Percentiles rank a stretch among this genome's conserved stretches.
Conservation (phyloP, 1,140 invertebrate species). For the Notospermus geniculatus region DNA sequence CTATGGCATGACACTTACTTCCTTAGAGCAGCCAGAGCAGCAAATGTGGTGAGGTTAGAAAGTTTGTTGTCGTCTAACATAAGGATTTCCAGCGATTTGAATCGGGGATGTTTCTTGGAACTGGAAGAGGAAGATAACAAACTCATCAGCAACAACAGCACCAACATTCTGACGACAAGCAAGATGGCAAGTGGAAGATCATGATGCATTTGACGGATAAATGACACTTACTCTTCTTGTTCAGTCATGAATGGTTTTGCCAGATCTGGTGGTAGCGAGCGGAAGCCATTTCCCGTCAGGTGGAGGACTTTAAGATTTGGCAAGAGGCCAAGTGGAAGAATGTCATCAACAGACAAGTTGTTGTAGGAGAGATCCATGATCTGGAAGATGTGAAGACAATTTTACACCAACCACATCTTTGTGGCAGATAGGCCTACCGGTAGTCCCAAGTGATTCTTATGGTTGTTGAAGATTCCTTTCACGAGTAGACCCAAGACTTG, state of each 20-base stretch:
- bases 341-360: conserved; percentile 49
- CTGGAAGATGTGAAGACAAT: no score
- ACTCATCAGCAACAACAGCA: no score
- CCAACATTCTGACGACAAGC: no score
- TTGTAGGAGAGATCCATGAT: conserved; percentile 55
- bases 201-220: no score
- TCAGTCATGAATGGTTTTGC: conserved; percentile 34
- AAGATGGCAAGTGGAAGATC: no score
- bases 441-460: no score
- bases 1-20: conserved; percentile 26
- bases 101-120: conserved; percentile 32
- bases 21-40: conserved; percentile 44
- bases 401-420: no score
- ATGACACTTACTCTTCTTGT: no score
- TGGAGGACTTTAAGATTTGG: conserved; percentile 46
- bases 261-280: conserved; percentile 40
- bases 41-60: conserved; percentile 41
- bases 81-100: conserved; percentile 45
- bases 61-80: conserved; percentile 51
- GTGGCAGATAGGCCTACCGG: no score
- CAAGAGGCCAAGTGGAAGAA: conserved; percentile 45
- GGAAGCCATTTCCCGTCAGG: conserved; percentile 51
- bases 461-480: no score
- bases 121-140: conserved; percentile 25
- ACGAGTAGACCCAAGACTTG: no score